A percentile compares a stretch with the other conserved stretches of the same genome.
phyloP scores from a whole-genome alignment of 2,888 invertebrate genomes.

The Chalcosyrphus nemorum region DNA sequence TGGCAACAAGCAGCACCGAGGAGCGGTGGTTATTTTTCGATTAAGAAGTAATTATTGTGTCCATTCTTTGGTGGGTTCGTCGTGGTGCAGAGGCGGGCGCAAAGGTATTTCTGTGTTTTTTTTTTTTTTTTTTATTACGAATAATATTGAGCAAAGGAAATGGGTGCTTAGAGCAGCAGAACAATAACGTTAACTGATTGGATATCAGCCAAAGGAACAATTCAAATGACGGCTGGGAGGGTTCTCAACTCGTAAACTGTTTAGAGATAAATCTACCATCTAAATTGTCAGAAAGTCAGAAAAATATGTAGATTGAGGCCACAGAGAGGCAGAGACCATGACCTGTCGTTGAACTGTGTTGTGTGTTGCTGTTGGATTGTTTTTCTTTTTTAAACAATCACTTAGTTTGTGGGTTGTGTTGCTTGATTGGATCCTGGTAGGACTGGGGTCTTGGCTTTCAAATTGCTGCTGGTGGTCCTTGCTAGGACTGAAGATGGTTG shows the following conservation, averaged over 20 bases:
- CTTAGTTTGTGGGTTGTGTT: background rate
- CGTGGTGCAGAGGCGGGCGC: constrained; percentile 12
- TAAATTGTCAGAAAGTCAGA: constrained; percentile 58
- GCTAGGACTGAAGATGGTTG: too few species aligned
- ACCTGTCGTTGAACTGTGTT: constrained; percentile 43
- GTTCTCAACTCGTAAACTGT: constrained; percentile 28
- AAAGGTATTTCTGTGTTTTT: constrained; percentile 42
- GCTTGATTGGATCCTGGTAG: background rate
- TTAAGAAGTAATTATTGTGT: constrained; percentile 72
- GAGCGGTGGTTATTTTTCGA: constrained; percentile 70
- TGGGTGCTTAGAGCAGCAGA: constrained; percentile 51
- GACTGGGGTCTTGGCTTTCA: too few species aligned
- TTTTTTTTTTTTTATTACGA: constrained; percentile 8
- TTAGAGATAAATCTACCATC: constrained; percentile 38
- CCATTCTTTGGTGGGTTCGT: constrained; percentile 49
- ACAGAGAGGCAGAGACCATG: constrained; percentile 27
- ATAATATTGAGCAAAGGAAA: constrained; percentile 19
- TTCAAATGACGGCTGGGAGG: constrained; percentile 15
- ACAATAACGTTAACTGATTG: constrained; percentile 69
- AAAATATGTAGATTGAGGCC: constrained; percentile 57
- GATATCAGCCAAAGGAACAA: constrained; percentile 59
- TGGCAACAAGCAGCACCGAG: constrained; percentile 57
- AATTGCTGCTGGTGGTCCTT: too few species aligned
- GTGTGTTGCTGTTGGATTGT: background rate
- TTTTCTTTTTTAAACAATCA: background rate